Base-by-base conservation (phyloP, 2,888 invertebrate genomes). In the Sussaba pulchella region DNA sequence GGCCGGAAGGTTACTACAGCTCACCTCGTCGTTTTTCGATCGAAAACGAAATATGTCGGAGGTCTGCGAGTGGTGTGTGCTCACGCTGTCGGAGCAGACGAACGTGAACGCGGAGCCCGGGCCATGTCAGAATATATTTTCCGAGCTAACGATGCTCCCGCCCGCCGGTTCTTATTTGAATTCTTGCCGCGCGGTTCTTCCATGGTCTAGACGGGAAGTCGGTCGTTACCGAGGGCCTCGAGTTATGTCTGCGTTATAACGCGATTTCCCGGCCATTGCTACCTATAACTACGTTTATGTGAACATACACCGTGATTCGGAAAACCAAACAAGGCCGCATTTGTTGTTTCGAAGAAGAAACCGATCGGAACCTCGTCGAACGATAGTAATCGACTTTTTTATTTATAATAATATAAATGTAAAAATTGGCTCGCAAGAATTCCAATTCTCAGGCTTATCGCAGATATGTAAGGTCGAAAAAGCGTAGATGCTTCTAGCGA, bases 171-270 rank as follows among this genome's bases (percentile, higher is more conserved):
- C 73, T 73, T 64, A 64, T 73, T 64, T 54, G 64, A 73, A 73
- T 73, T 63, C 66, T 75, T 75, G 67, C 36, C 36, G 66, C 43
- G 57, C 17, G 47, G 31, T 57, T 75, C 66, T 70, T 36, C 26
- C 66, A 31, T 52, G 61, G 81, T 81, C 81, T 81, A 81, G 81
- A 81, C 81, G 74, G 81, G 81, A 81, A 81, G 74, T 74, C 66
- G 66, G 74, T 81, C 78, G 74, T 81, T 81, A 77, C 70, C 74
- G 64, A 36, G 74, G 54, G 43, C 41, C 47, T 61, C 50, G 63
- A 72, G 61, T 69, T 69, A 69, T 69, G 69, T 54, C 54, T 26
- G 41, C 69, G 52, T 67, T 67, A 69, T 69, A 69, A 52, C 54
- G 69, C 52, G 36, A 21, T 21, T 21, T 39, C 67, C 21, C 24